Evolutionary conservation across 1,140 invertebrate species (phyloP).

Genomic region (Formica exsecta): DNA sequence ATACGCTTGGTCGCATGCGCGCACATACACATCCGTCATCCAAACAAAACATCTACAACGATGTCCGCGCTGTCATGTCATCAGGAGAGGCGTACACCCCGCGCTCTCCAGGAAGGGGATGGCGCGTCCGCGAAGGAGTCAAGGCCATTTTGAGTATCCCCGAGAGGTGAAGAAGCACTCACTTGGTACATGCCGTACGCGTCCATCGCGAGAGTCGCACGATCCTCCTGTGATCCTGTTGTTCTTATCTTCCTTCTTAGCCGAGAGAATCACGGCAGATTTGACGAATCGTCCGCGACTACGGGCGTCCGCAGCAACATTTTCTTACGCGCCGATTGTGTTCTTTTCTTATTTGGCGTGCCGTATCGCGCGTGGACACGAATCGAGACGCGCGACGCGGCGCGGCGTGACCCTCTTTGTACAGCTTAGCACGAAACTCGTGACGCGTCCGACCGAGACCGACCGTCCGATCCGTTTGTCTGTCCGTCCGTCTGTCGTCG

Average conservation of each 20-base stretch:
- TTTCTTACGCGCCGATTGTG: background rate
- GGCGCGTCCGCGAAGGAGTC: constrained; percentile 52
- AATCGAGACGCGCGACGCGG: constrained; percentile 5
- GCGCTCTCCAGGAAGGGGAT: background rate
- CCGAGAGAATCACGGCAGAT: constrained; percentile 27
- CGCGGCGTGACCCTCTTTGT: constrained; percentile 63
- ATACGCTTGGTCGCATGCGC: background rate
- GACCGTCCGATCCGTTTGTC: background rate
- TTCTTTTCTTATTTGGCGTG: constrained; percentile 11
- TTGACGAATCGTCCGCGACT: background rate
- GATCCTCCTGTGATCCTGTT: background rate
- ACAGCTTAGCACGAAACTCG: constrained; percentile 55
- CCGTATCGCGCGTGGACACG: constrained; percentile 13
- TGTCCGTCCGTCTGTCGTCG: background rate
- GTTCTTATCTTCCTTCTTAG: background rate
- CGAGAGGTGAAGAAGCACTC: constrained; percentile 74
- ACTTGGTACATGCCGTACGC: constrained; percentile 86
- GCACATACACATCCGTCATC: background rate
- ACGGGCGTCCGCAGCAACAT: constrained; percentile 28
- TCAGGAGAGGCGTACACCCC: constrained; percentile 17
- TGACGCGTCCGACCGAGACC: constrained; percentile 46
- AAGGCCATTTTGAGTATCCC: constrained; percentile 80
- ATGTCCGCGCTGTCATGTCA: constrained; percentile 21
- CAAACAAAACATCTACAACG: constrained; percentile 42
- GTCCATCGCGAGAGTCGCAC: constrained; percentile 79